Percentiles rank a stretch among this genome's conserved stretches.
Evolutionary conservation across 2,797 vertebrate genomes (phyloP).

Genomic region (Scolopax bukidnonensis): DNA sequence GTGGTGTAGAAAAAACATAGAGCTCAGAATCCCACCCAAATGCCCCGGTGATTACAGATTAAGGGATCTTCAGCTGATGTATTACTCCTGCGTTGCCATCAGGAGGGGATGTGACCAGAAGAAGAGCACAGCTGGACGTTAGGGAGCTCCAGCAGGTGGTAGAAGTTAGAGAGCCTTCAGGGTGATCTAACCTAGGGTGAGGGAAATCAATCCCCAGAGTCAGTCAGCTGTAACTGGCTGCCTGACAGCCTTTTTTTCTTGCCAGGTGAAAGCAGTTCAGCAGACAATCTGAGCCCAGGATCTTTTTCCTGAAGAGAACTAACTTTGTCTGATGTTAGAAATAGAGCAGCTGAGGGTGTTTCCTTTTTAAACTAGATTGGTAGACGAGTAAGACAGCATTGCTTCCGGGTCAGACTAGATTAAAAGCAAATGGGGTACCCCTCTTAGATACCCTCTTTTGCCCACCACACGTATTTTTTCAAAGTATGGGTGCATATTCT

Average conservation of each 20-base stretch:
- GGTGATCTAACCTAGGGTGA: background rate
- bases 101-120: background rate
- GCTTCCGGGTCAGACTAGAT: background rate
- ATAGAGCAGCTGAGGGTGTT: background rate
- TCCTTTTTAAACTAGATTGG: background rate
- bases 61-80: accelerated
- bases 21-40: background rate
- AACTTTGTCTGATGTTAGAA: background rate
- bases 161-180: background rate
- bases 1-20: background rate
- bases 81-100: background rate
- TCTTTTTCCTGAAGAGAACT: slow-evolving; percentile 14
- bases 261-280: slow-evolving; percentile 40
- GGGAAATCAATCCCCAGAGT: background rate
- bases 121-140: background rate
- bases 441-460: background rate
- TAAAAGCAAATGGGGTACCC: background rate
- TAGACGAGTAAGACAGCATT: background rate
- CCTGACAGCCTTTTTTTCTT: background rate
- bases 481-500: background rate
- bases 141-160: background rate
- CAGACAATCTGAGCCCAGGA: background rate
- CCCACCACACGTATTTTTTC: background rate
- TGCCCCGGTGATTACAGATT: accelerated
- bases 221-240: background rate